These are phyloP conservation scores for Callitettix versicolor DNA, from an alignment of 1,140 invertebrate species.

Conservation along the genomic window DNA sequence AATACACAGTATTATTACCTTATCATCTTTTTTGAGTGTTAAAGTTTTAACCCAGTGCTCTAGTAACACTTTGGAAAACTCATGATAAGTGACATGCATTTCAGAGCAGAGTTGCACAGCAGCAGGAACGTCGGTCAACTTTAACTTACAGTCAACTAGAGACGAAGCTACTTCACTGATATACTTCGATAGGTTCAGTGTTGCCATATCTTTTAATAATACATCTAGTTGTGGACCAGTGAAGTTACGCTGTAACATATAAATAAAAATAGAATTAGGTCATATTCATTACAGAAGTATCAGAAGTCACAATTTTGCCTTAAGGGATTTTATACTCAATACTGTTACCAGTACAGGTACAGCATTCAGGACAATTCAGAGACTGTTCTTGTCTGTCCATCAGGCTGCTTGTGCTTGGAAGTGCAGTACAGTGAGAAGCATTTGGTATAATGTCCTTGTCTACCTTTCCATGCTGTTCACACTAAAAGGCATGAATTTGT, in stretches of 20 bases:
- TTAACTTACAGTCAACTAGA: constrained; percentile 83
- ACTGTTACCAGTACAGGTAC: background rate
- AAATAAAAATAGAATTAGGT: constrained; percentile 23
- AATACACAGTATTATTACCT: too few species aligned
- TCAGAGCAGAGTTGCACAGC: constrained; percentile 77
- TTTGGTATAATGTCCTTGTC: too few species aligned
- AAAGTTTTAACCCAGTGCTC: constrained; percentile 25
- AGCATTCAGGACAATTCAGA: background rate
- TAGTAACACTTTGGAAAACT: constrained; percentile 69
- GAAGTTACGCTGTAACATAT: constrained; percentile 49
- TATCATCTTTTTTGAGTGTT: constrained; percentile 23
- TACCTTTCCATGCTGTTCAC: too few species aligned
- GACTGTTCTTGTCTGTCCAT: too few species aligned
- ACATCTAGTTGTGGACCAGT: constrained; percentile 74
- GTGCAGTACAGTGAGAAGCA: too few species aligned
- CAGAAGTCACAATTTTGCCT: background rate
- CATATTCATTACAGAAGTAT: too few species aligned
- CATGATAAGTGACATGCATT: constrained; percentile 80
- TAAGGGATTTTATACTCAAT: background rate
- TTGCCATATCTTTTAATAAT: constrained; percentile 77
- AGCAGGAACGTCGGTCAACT: constrained; percentile 85
- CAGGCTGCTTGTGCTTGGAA: too few species aligned
- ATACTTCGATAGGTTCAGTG: constrained; percentile 91
- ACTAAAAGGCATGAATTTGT: too few species aligned
- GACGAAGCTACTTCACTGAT: constrained; percentile 87